These are phyloP conservation scores for Polymixis flavicincta DNA, from an alignment of 2,888 invertebrate species.

Conservation along the genomic window DNA sequence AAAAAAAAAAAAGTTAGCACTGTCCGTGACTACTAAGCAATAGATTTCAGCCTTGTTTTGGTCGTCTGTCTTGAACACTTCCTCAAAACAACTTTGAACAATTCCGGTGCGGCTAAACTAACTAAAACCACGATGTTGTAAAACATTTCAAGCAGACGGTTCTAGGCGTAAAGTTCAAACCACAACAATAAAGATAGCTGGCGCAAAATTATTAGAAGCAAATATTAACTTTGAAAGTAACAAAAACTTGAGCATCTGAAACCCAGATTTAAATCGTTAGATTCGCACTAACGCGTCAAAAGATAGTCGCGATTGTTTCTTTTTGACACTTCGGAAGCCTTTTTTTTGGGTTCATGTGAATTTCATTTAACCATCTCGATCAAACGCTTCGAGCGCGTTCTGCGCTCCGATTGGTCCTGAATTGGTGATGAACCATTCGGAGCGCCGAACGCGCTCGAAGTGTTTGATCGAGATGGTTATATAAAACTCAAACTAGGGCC, in stretches of 20 bases:
- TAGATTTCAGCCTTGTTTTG: not conserved
- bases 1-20: not conserved
- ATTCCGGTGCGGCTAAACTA: not conserved
- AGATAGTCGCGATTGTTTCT: not conserved
- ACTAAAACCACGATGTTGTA: not conserved
- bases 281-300: not conserved
- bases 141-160: constrained; percentile 9
- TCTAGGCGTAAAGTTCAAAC: not conserved
- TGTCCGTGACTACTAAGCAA: constrained; percentile 13
- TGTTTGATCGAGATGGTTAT: too few relatives aligned
- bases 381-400: too few relatives aligned
- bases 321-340: not conserved
- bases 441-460: too few relatives aligned
- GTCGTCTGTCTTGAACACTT: constrained; percentile 1
- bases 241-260: constrained; percentile 24
- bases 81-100: constrained; percentile 2
- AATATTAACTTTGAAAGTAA: constrained; percentile 19
- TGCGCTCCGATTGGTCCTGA: too few relatives aligned
- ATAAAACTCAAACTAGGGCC: too few relatives aligned
- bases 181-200: constrained; percentile 2
- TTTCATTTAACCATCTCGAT: too few relatives aligned
- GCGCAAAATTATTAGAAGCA: not conserved
- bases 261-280: constrained; percentile 3
- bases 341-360: too few relatives aligned
- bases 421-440: too few relatives aligned